Conservation (phyloP, 2,888 invertebrate species). For the Ectemnius lituratus region DNA sequence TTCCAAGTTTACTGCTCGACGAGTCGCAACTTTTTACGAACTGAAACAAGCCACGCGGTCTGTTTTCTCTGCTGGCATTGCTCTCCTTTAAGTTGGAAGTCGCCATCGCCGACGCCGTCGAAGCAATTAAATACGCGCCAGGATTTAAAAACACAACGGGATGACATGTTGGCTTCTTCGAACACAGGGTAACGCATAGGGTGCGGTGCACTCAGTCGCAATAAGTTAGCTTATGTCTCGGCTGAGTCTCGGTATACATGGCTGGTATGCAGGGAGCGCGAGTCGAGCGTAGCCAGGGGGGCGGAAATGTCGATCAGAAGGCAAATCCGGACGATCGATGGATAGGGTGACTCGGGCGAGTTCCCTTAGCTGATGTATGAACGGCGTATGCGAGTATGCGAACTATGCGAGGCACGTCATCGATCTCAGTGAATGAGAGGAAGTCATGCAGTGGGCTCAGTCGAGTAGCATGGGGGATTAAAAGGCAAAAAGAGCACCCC, state of each 20-base stretch:
- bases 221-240: too few species aligned
- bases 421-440: conserved; percentile 41
- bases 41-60: background rate
- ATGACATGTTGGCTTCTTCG: background rate
- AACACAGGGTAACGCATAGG: background rate
- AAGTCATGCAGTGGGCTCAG: background rate
- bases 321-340: conserved; percentile 19
- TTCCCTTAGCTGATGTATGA: conserved; percentile 11
- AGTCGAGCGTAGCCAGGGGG: background rate
- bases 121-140: background rate
- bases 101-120: too few species aligned
- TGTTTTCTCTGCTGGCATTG: background rate
- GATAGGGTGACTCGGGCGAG: conserved; percentile 18
- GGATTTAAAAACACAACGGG: background rate
- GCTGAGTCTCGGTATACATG: too few species aligned
- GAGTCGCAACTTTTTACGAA: background rate
- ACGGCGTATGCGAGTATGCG: conserved; percentile 42
- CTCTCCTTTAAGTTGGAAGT: background rate
- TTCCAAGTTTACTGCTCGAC: background rate
- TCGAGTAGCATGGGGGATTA: conserved; percentile 16
- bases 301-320: background rate
- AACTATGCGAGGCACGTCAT: conserved; percentile 38
- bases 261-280: too few species aligned
- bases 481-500: conserved; percentile 15
- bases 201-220: background rate